Evolutionary conservation across 2,888 invertebrate species (phyloP).

Genomic region (Erpobdella octoculata): DNA sequence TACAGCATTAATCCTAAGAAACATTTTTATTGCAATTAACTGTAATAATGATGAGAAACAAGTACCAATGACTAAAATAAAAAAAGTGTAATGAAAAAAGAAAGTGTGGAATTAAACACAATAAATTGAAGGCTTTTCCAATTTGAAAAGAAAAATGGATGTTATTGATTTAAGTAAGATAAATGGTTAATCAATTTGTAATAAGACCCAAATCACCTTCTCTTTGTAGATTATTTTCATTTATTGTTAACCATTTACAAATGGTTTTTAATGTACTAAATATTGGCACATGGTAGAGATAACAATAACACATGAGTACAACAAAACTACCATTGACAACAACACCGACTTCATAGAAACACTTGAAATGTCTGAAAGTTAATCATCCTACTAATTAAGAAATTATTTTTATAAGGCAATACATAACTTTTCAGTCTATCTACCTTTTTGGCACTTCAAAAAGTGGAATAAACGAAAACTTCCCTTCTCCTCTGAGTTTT

Average conservation of each 20-base stretch:
- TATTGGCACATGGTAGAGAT: not conserved
- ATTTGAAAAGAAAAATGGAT: not conserved
- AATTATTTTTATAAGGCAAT: not conserved
- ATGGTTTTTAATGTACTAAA: not conserved
- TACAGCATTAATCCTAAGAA: no score
- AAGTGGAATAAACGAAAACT: not conserved
- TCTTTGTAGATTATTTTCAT: no score
- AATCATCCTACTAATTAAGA: no score
- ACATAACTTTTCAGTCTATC: not conserved
- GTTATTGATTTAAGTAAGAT: not conserved
- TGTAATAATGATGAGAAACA: no score
- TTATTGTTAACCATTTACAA: not conserved
- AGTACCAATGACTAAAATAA: no score
- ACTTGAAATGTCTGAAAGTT: not conserved
- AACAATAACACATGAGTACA: not conserved
- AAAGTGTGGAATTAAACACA: not conserved
- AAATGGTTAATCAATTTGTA: not conserved
- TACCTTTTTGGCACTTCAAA: not conserved
- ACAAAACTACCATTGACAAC: not conserved
- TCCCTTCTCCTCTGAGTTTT: not conserved
- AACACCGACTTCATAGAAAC: conserved; percentile 7
- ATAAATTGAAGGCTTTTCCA: no score
- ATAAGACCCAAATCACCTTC: no score
- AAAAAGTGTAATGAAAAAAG: not conserved
- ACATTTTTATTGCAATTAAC: no score